Conservation (phyloP, 2,888 invertebrate species). For the Trichacis sp. region DNA sequence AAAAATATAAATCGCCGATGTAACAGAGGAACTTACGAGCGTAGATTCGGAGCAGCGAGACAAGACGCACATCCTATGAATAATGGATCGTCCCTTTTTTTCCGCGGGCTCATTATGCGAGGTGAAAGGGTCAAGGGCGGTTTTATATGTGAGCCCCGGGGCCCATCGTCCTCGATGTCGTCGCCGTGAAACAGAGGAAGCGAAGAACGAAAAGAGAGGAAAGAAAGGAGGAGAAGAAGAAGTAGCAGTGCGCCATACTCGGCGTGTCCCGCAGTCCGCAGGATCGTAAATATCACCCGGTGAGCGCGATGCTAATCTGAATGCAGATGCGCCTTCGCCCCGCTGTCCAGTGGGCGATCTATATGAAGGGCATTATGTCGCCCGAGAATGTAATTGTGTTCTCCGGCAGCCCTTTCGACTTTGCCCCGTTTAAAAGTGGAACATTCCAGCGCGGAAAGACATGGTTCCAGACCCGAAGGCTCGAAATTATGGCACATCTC, state of each 20-base stretch:
- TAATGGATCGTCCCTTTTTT: constrained; percentile 54
- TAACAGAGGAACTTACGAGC: constrained; percentile 54
- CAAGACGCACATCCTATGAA: constrained; percentile 61
- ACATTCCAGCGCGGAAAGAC: constrained; percentile 20
- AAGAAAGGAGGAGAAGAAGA: constrained; percentile 13
- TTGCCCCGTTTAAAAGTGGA: constrained; percentile 25
- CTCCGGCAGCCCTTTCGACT: constrained; percentile 38
- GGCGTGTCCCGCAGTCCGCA: constrained; percentile 45
- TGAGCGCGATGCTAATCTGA: constrained; percentile 61
- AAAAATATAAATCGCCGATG: constrained; percentile 54
- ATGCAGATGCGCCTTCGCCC: constrained; percentile 58
- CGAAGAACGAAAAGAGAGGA: constrained; percentile 7
- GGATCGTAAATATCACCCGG: constrained; percentile 56
- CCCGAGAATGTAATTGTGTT: constrained; percentile 49
- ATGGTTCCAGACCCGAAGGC: constrained; percentile 12
- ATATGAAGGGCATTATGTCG: constrained; percentile 54
- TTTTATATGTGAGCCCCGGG: constrained; percentile 52
- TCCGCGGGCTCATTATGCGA: constrained; percentile 59
- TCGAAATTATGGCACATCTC: constrained; percentile 22
- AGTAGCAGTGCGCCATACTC: constrained; percentile 39
- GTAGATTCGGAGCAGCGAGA: constrained; percentile 58
- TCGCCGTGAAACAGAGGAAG: constrained; percentile 24
- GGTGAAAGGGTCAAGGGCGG: constrained; percentile 63
- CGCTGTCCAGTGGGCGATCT: constrained; percentile 49
- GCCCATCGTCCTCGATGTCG: constrained; percentile 28